These are phyloP conservation scores for Eretmocerus hayati DNA, from an alignment of 2,888 invertebrate species.

Conservation along the genomic window DNA sequence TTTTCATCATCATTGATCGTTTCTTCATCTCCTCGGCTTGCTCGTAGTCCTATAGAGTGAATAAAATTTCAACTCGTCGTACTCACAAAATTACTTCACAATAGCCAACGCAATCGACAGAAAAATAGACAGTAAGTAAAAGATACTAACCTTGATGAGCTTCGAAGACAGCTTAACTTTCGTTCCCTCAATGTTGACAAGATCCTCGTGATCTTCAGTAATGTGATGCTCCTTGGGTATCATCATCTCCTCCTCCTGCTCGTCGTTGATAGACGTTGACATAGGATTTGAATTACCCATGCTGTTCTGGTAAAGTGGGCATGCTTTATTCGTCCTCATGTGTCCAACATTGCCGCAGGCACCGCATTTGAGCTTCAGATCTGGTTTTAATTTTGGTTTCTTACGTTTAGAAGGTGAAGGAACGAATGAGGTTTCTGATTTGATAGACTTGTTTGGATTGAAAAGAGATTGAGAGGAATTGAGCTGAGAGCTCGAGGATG, in stretches of 20 bases:
- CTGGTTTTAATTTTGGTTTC: conserved; percentile 80
- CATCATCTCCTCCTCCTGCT: conserved; percentile 54
- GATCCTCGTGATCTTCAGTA: conserved; percentile 71
- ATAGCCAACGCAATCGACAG: too few relatives aligned
- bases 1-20: conserved; percentile 68
- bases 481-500: conserved; percentile 25
- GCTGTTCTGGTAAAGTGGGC: conserved; percentile 79
- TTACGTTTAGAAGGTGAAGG: conserved; percentile 59
- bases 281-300: conserved; percentile 52
- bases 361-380: conserved; percentile 89
- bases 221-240: conserved; percentile 37
- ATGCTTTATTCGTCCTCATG: conserved; percentile 93
- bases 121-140: too few relatives aligned
- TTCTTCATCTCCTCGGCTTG: conserved; percentile 83
- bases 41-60: conserved; percentile 48
- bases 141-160: conserved; percentile 61
- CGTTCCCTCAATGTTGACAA: conserved; percentile 90
- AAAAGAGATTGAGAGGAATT: background rate
- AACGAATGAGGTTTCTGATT: conserved; percentile 32
- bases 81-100: background rate
- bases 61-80: background rate
- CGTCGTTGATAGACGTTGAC: conserved; percentile 75
- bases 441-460: conserved; percentile 15
- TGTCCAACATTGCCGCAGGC: conserved; percentile 87
- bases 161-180: conserved; percentile 87